A percentile compares a stretch with the other conserved stretches of the same genome.
Evolutionary conservation across 2,113 vertebrate genomes (phyloP).

Genomic region (Pelmatolapia mariae): DNA sequence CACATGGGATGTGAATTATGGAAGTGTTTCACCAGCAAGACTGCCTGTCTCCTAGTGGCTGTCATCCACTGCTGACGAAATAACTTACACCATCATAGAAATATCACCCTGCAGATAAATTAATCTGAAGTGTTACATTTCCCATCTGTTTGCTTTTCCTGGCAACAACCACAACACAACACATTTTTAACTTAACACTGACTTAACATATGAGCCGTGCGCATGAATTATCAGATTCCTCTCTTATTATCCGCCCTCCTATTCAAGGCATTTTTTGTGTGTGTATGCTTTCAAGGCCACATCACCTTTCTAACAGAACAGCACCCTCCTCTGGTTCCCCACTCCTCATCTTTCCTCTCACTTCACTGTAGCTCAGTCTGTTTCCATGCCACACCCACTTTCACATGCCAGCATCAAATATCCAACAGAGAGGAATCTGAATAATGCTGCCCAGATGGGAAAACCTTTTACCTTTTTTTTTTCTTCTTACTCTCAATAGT

Average conservation of each 20-base stretch:
- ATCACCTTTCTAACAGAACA: constrained; percentile 1
- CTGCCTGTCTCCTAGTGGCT: background rate
- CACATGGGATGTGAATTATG: constrained; percentile 49
- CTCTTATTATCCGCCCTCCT: background rate
- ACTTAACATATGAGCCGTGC: background rate
- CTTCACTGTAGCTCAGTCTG: background rate
- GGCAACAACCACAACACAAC: background rate
- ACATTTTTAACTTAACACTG: background rate
- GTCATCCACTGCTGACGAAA: constrained; percentile 1
- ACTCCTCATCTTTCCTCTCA: background rate
- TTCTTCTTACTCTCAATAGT: background rate
- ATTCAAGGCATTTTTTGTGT: background rate
- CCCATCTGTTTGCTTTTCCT: background rate
- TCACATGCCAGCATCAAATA: constrained; percentile 36
- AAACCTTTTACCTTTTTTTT: background rate
- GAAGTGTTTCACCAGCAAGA: constrained; percentile 20
- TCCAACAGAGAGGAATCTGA: constrained; percentile 50
- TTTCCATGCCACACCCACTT: background rate
- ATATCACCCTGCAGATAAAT: background rate
- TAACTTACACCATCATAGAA: background rate
- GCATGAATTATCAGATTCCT: background rate
- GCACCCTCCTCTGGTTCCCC: constrained; percentile 40
- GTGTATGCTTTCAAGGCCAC: background rate
- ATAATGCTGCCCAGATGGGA: constrained; percentile 51
- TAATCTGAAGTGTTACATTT: background rate